phyloP scores from a whole-genome alignment of 2,888 invertebrate species.

The Platycnemis pennipes region DNA sequence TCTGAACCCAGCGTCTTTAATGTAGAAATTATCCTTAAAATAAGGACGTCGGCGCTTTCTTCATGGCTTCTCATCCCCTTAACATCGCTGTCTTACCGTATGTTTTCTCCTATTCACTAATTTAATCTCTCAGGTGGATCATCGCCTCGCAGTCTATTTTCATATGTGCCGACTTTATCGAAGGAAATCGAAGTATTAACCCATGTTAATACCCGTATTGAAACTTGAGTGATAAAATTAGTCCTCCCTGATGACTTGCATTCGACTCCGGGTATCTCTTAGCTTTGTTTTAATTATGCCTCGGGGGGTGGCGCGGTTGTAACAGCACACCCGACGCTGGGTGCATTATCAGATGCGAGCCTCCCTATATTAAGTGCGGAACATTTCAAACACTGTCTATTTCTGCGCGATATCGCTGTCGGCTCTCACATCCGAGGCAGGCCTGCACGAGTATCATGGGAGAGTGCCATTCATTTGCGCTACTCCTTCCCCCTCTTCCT shows the following conservation, averaged over 20 bases:
- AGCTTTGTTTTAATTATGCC: not conserved
- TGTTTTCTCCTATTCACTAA: too few species aligned
- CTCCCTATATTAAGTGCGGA: conserved; percentile 16
- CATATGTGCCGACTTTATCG: too few species aligned
- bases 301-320: not conserved
- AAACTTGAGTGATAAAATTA: not conserved
- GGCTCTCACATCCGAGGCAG: not conserved
- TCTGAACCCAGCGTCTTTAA: too few species aligned
- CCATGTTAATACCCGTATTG: not conserved
- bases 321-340: not conserved
- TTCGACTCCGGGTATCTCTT: not conserved
- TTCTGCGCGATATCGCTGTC: conserved; percentile 21
- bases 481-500: not conserved
- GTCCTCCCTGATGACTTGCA: not conserved
- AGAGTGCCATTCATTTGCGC: conserved; percentile 55
- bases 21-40: too few species aligned
- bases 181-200: not conserved
- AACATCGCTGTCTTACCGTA: too few species aligned
- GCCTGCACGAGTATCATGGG: conserved; percentile 36
- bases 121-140: too few species aligned
- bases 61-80: too few species aligned
- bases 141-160: too few species aligned
- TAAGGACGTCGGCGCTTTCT: too few species aligned
- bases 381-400: conserved; percentile 10
- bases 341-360: conserved; percentile 7